Base-by-base conservation (phyloP, 2,888 invertebrate species). In the Heliconius cydno region DNA sequence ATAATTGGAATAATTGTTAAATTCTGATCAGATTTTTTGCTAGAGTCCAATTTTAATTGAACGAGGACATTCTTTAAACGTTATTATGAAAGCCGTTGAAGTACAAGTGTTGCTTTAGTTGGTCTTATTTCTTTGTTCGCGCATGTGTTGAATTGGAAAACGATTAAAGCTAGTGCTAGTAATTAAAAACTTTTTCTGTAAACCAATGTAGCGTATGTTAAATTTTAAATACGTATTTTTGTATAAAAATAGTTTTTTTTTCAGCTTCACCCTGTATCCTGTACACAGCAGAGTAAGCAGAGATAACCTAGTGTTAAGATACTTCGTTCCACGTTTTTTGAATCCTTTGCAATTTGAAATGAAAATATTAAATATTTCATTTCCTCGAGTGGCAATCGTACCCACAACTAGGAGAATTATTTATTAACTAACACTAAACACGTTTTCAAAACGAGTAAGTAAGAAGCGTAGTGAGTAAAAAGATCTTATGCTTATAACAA, bases 111-210 rank as follows among this genome's bases (percentile, higher is more conserved):
- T 60, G 41, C 38, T 73, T 73, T 25, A 73, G 60, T 60, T 60
- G 22, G 22, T 72, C 60, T 73, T 73, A 25, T 60, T 25, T 60
- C 34, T 73, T 60, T 60, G 60, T 60, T 38, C 57, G 34, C 34
- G 73, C 57, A 73, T 60, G 60, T 73, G 60, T 38, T 60, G 60
- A 34, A 38, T 73, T 25, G 73, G 60, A 73, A 38, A 57, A 15
- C 60, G 60, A 73, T 73, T 73, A 73, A 70, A 70, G 46, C 25
- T 73, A 25, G 73, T n/a, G 60, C 60, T 13, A 73, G 60, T 38
- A 57, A 57, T 73, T 38, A 60, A 73, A 72, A 60, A 73, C 38
- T 70, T 46, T 41, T 25, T 25, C n/a, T 60, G 25, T 38, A n/a
- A 38, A 73, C 22, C 22, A 57, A 28, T 52, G 25, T 12, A 10